These are phyloP conservation scores for Lagopus muta DNA, from an alignment of 2,113 vertebrate genomes.

Conservation along the genomic window DNA sequence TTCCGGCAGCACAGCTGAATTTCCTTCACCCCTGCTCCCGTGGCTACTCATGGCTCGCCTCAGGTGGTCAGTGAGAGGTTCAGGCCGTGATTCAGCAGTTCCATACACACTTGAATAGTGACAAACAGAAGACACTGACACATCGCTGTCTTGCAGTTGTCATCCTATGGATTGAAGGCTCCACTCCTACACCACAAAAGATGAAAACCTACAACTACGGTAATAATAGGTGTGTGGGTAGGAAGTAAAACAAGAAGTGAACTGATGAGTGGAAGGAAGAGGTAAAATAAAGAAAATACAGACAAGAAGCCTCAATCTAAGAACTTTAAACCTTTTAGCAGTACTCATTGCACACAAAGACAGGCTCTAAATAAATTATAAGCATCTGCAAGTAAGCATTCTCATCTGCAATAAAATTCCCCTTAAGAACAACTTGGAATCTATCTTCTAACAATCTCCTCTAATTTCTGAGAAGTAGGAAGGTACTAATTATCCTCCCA, in stretches of 20 bases:
- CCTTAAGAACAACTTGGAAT: background rate
- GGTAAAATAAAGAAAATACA: background rate
- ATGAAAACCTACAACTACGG: background rate
- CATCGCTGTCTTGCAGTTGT: background rate
- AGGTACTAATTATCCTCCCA: background rate
- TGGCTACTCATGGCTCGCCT: too few relatives aligned
- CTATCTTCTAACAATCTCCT: background rate
- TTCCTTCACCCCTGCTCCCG: too few relatives aligned
- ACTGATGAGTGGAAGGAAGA: background rate
- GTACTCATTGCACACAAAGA: background rate
- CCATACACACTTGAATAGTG: background rate
- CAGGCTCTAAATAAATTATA: background rate
- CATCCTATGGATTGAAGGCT: background rate
- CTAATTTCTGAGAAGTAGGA: background rate
- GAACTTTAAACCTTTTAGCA: background rate
- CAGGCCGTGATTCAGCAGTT: too few relatives aligned
- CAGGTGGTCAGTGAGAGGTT: too few relatives aligned
- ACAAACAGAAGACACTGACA: background rate
- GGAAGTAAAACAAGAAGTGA: background rate
- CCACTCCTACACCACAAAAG: background rate
- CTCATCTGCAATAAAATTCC: background rate
- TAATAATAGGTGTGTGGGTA: background rate
- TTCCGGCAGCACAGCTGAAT: too few relatives aligned
- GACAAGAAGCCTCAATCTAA: background rate
- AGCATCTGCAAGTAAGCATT: background rate